Conservation (phyloP, 2,888 invertebrate genomes). For the Melieria crassipennis region DNA sequence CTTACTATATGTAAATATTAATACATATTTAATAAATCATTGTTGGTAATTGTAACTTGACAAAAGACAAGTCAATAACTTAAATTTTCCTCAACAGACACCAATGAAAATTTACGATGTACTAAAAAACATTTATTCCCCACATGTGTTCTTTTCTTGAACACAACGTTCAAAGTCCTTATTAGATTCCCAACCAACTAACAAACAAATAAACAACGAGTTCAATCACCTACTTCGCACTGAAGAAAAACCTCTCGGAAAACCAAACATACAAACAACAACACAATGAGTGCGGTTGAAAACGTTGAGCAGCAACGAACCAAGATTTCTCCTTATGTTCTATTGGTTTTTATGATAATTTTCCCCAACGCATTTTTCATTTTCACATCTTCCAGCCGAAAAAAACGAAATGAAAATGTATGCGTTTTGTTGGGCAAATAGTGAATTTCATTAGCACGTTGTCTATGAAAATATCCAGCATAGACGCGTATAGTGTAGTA, state of each 20-base stretch:
- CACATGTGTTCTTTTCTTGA: background rate
- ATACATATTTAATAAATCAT: too few species aligned
- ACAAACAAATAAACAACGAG: conserved; percentile 6
- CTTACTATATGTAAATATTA: too few species aligned
- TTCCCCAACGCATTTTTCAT: conserved; percentile 16
- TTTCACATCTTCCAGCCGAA: conserved; percentile 4
- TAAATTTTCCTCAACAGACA: too few species aligned
- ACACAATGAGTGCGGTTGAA: background rate
- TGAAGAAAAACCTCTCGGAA: background rate
- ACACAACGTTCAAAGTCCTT: conserved; percentile 26
- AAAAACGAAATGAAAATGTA: background rate
- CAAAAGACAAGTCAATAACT: too few species aligned
- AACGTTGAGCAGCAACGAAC: conserved; percentile 11
- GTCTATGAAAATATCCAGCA: background rate
- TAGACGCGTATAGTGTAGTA: background rate
- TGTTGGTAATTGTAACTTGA: too few species aligned
- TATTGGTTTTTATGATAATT: conserved; percentile 22
- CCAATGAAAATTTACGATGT: too few species aligned
- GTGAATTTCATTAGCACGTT: conserved; percentile 25
- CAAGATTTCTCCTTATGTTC: background rate
- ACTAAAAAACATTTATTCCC: too few species aligned
- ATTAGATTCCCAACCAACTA: background rate
- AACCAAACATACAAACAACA: background rate
- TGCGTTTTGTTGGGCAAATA: conserved; percentile 13
- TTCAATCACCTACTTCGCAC: conserved; percentile 14